Conservation (phyloP, 2,113 vertebrate species). For the Columba janthina region DNA sequence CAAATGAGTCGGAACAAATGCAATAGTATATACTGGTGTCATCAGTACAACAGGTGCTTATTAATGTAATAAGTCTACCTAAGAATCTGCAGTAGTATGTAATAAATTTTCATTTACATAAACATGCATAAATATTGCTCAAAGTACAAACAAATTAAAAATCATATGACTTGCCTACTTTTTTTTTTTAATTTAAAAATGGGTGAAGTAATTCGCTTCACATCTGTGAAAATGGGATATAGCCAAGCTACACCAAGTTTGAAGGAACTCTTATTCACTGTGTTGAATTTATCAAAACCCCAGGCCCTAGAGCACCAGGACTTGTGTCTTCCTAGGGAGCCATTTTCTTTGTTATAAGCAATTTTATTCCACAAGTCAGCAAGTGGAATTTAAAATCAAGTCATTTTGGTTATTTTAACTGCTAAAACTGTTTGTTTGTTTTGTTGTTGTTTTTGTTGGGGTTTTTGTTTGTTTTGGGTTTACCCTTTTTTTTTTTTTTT, state of each 20-base stretch:
- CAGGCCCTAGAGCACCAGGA: background rate
- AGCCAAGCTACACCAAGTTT: background rate
- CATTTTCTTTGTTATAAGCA: background rate
- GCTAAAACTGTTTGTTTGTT: background rate
- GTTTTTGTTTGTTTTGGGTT: no score
- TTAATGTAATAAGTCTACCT: background rate
- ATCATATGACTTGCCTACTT: background rate
- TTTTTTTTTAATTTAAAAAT: background rate
- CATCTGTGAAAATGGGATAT: background rate
- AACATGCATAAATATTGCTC: background rate
- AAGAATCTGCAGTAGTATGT: background rate
- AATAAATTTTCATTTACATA: background rate
- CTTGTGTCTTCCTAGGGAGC: background rate
- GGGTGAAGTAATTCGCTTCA: background rate
- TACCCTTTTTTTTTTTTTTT: no score
- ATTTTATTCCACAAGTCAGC: background rate
- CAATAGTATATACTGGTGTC: background rate
- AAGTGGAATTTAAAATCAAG: background rate
- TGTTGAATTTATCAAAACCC: background rate
- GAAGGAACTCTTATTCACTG: background rate
- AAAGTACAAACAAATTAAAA: background rate
- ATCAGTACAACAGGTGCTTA: background rate
- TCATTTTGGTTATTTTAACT: background rate
- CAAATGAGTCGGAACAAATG: background rate
- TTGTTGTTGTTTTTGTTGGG: no score